Percentiles rank a stretch among this genome's conserved stretches.
Evolutionary conservation across 2,888 invertebrate genomes (phyloP).

Genomic region (Pyralis farinalis): DNA sequence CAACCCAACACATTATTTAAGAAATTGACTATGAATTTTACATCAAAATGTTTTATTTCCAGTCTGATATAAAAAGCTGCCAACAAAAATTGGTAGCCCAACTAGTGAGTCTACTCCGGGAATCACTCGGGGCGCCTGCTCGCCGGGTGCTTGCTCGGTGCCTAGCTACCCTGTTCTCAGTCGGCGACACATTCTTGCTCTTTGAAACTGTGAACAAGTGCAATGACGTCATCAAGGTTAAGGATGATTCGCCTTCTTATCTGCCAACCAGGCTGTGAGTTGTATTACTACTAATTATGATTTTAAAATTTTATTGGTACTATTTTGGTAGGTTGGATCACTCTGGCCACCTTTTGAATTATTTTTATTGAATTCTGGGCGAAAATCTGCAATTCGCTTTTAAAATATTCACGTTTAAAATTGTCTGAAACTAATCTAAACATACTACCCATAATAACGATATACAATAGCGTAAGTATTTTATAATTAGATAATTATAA

Average conservation of each 20-base stretch:
- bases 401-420: too few relatives aligned
- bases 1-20: too few relatives aligned
- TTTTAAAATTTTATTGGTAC: too few relatives aligned
- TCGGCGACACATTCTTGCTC: constrained; percentile 97
- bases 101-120: constrained; percentile 92
- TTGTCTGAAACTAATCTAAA: too few relatives aligned
- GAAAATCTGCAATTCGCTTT: too few relatives aligned
- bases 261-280: constrained; percentile 96
- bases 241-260: constrained; percentile 98
- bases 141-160: constrained; percentile 94
- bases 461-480: not conserved
- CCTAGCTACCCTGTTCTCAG: constrained; percentile 96
- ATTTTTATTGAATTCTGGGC: too few relatives aligned
- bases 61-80: constrained; percentile 98
- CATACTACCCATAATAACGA: not conserved
- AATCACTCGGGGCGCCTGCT: constrained; percentile 96
- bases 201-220: constrained; percentile 99
- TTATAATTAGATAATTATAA: too few relatives aligned
- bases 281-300: not conserved
- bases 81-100: constrained; percentile 98
- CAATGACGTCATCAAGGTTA: constrained; percentile 97
- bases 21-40: too few relatives aligned
- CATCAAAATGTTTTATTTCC: constrained; percentile 49
- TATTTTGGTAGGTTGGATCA: too few relatives aligned
- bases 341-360: too few relatives aligned